phyloP scores from a whole-genome alignment of 2,888 invertebrate species.

The Caenorhabditis sp. region DNA sequence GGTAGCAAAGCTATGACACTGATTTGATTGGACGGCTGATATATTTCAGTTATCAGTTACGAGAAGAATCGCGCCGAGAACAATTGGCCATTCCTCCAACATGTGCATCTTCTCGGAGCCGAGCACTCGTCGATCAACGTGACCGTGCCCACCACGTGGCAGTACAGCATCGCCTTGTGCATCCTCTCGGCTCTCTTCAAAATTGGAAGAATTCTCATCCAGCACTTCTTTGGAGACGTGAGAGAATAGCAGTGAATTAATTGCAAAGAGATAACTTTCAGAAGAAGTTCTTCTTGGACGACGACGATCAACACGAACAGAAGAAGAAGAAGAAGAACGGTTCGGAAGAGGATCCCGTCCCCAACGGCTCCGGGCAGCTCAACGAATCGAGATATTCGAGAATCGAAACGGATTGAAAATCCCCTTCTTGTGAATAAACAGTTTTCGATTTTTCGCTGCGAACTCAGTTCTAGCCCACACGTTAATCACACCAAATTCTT shows the following conservation, averaged over 20 bases:
- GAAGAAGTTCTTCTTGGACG: constrained; percentile 18
- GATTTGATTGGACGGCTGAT: neutral
- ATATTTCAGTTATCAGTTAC: constrained; percentile 25
- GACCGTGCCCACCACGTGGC: constrained; percentile 40
- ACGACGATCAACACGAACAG: neutral
- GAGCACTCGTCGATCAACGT: neutral
- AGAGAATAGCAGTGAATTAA: neutral
- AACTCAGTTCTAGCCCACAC: neutral
- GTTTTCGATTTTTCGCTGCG: neutral
- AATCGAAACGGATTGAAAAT: constrained; percentile 15
- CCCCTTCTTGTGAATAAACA: neutral
- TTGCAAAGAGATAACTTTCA: neutral
- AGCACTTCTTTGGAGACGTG: constrained; percentile 55
- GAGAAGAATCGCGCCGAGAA: constrained; percentile 17
- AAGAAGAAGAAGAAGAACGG: neutral
- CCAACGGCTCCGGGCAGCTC: neutral
- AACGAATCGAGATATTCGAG: constrained; percentile 37
- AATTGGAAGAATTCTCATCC: constrained; percentile 42
- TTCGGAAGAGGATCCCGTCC: neutral
- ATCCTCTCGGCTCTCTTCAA: constrained; percentile 47
- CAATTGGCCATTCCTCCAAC: constrained; percentile 26
- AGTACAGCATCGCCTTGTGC: constrained; percentile 52
- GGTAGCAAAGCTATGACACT: constrained; percentile 1
- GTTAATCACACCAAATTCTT: too few relatives aligned
- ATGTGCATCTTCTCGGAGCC: constrained; percentile 16